These are phyloP conservation scores for Oreochromis tanganicae DNA, from an alignment of 2,113 vertebrate species.

Conservation along the genomic window DNA sequence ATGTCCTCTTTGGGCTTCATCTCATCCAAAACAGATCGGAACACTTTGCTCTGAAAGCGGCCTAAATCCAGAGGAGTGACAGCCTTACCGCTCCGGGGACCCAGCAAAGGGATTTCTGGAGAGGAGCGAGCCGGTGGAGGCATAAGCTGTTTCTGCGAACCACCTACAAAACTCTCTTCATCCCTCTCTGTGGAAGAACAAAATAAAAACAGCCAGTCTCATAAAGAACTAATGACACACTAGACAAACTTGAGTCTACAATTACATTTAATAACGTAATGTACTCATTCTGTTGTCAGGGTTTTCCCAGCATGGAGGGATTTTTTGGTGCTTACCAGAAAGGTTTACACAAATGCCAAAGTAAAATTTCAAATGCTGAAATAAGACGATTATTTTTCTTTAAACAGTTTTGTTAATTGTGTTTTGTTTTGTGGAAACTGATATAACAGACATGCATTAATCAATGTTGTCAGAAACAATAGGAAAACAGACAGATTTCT, in stretches of 20 bases:
- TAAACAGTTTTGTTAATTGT: neutral
- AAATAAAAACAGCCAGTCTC: neutral
- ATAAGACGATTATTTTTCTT: neutral
- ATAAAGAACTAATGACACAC: neutral
- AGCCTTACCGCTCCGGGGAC: constrained; percentile 63
- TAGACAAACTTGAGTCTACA: neutral
- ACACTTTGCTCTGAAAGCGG: constrained; percentile 87
- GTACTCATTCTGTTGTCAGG: neutral
- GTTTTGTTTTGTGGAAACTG: neutral
- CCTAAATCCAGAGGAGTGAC: constrained; percentile 88
- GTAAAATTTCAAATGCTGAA: neutral
- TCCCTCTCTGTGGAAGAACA: constrained; percentile 55
- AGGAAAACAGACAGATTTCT: neutral
- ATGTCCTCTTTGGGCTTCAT: constrained; percentile 52
- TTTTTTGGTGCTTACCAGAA: neutral
- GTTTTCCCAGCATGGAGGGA: neutral
- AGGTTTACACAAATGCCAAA: neutral
- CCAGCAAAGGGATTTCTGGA: constrained; percentile 58
- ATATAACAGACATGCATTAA: neutral
- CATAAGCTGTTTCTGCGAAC: constrained; percentile 60
- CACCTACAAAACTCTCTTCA: constrained; percentile 72
- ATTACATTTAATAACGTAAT: neutral
- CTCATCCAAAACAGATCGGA: constrained; percentile 77
- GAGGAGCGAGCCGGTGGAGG: constrained; percentile 22
- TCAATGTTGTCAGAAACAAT: neutral